Percentiles rank a stretch among this genome's conserved stretches.
Conservation (phyloP, 2,113 vertebrate species). For the Carlito syrichta region DNA sequence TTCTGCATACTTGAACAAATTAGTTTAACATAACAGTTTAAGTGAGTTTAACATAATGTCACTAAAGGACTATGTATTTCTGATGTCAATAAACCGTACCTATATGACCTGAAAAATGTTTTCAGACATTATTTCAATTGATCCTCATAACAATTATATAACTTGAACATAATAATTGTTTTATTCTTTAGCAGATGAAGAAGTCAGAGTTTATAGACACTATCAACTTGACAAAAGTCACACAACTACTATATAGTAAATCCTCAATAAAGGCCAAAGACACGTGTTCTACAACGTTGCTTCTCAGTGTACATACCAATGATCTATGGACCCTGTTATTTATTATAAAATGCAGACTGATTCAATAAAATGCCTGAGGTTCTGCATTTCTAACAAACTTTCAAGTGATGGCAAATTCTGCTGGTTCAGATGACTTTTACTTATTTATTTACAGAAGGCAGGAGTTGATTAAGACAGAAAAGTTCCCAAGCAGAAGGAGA, state of each 20-base stretch:
- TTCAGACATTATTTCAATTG: neutral
- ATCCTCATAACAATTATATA: neutral
- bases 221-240: neutral
- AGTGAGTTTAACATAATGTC: neutral
- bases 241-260: neutral
- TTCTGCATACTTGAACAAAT: neutral
- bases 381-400: neutral
- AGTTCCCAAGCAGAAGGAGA: no score
- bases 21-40: neutral
- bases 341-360: neutral
- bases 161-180: neutral
- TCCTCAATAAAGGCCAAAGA: neutral
- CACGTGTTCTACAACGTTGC: neutral
- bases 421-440: neutral
- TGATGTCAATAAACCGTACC: neutral
- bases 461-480: no score
- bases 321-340: neutral
- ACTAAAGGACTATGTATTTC: neutral
- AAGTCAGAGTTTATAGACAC: neutral
- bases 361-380: neutral
- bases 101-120: neutral
- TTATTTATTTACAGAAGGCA: no score
- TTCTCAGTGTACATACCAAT: neutral
- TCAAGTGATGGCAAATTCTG: neutral
- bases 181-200: neutral